A percentile compares a stretch with the other conserved stretches of the same genome.
phyloP scores from a whole-genome alignment of 35 echinoderm and acorn worm species.

The Nesometra sesokonis region DNA sequence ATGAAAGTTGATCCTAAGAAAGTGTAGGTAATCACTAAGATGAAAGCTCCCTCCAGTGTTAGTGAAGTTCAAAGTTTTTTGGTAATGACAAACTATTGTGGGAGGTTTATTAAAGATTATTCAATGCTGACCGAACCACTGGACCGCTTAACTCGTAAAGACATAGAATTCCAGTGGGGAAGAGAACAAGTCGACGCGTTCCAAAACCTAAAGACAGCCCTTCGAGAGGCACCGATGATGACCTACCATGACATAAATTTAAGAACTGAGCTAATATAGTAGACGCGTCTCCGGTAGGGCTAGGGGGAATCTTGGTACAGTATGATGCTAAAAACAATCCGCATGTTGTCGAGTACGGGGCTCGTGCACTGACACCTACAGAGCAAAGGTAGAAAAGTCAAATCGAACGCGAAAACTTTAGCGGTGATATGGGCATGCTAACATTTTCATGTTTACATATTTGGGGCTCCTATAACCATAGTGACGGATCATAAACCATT shows the following conservation, averaged over 20 bases:
- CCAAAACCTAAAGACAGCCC: conserved; percentile 13
- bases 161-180: conserved; percentile 31
- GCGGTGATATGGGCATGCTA: conserved; percentile 39
- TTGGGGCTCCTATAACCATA: conserved; percentile 1
- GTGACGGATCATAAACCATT: not conserved
- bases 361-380: conserved; percentile 25
- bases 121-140: conserved; percentile 34
- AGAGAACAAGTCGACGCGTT: not conserved
- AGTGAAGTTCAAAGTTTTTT: too few relatives aligned
- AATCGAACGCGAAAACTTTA: conserved; percentile 35
- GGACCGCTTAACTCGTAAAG: conserved; percentile 25
- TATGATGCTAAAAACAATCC: not conserved
- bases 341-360: conserved; percentile 27
- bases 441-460: conserved; percentile 45
- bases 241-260: conserved; percentile 42
- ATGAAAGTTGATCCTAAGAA: too few relatives aligned
- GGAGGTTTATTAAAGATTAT: conserved; percentile 34
- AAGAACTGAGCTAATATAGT: conserved; percentile 40
- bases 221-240: conserved; percentile 38
- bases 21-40: too few relatives aligned
- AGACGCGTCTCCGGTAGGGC: conserved; percentile 53
- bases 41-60: too few relatives aligned
- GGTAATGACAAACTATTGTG: not conserved
- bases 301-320: conserved; percentile 50
- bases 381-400: conserved; percentile 33